Conservation (phyloP, 2,797 vertebrate species). For the Pogoniulus pusillus region DNA sequence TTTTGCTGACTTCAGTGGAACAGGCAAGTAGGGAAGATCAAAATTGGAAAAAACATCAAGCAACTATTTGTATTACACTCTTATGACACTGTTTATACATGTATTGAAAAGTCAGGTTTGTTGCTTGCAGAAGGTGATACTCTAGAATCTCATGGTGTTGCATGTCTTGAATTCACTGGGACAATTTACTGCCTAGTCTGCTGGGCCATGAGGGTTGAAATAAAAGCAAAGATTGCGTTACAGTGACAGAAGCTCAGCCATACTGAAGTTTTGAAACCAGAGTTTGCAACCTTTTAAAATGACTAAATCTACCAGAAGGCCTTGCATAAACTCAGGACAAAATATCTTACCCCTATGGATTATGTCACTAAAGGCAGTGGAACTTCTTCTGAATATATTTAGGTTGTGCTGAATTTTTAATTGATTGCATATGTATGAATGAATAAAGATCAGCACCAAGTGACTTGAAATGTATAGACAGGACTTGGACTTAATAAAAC, state of each 20-base stretch:
- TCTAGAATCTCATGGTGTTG: background rate
- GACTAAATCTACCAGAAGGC: background rate
- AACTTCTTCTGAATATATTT: background rate
- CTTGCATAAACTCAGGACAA: background rate
- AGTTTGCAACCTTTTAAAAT: background rate
- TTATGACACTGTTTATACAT: background rate
- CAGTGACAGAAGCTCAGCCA: background rate
- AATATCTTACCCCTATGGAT: background rate
- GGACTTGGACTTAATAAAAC: background rate
- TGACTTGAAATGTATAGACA: background rate
- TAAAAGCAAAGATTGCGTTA: background rate
- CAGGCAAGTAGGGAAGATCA: background rate
- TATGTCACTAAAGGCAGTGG: background rate
- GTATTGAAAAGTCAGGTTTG: background rate
- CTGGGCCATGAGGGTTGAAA: background rate
- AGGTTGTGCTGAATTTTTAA: background rate
- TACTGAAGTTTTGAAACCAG: background rate
- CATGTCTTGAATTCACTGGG: background rate
- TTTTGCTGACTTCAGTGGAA: background rate
- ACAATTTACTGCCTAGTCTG: background rate
- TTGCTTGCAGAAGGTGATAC: rapidly evolving
- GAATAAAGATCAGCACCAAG: background rate
- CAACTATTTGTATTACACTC: background rate
- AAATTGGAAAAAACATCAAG: background rate
- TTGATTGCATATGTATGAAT: background rate